phyloP scores from a whole-genome alignment of 2,113 vertebrate species.

The Orthochromis malagaraziensis region DNA sequence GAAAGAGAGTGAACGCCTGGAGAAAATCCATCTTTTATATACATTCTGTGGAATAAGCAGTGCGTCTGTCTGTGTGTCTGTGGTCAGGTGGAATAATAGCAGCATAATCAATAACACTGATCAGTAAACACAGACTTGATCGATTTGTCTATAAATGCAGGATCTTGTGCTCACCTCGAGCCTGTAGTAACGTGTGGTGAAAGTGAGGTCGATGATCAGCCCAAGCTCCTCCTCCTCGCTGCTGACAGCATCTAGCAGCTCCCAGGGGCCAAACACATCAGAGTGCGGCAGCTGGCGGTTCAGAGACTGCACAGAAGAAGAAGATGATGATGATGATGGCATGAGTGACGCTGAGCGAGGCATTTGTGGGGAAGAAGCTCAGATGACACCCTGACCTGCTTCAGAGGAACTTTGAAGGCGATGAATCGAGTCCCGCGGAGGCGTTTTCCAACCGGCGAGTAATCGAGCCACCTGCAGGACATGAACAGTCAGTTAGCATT shows the following conservation, averaged over 20 bases:
- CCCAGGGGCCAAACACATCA: slow-evolving; percentile 74
- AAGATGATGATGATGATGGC: neutral
- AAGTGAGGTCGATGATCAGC: slow-evolving; percentile 85
- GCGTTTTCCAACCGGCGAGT: slow-evolving; percentile 75
- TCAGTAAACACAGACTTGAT: neutral
- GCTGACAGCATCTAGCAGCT: slow-evolving; percentile 73
- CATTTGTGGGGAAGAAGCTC: neutral
- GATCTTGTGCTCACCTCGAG: slow-evolving; percentile 64
- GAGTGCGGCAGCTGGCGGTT: slow-evolving; percentile 47
- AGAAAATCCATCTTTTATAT: neutral
- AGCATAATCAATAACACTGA: neutral
- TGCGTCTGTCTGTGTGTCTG: neutral
- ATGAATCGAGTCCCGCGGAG: slow-evolving; percentile 85
- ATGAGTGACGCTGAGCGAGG: neutral
- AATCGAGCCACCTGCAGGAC: slow-evolving; percentile 77
- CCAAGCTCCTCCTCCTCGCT: slow-evolving; percentile 79
- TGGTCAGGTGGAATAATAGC: neutral
- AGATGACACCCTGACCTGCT: slow-evolving; percentile 62
- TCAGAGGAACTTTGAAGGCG: slow-evolving; percentile 88
- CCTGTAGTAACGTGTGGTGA: slow-evolving; percentile 81
- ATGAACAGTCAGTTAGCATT: neutral
- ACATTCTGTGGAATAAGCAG: neutral
- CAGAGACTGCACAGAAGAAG: slow-evolving; percentile 65
- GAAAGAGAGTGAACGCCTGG: neutral
- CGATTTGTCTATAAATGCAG: neutral